A percentile compares a stretch with the other conserved stretches of the same genome.
Evolutionary conservation across 2,797 vertebrate species (phyloP).

Genomic region (Anguilla pacifica): DNA sequence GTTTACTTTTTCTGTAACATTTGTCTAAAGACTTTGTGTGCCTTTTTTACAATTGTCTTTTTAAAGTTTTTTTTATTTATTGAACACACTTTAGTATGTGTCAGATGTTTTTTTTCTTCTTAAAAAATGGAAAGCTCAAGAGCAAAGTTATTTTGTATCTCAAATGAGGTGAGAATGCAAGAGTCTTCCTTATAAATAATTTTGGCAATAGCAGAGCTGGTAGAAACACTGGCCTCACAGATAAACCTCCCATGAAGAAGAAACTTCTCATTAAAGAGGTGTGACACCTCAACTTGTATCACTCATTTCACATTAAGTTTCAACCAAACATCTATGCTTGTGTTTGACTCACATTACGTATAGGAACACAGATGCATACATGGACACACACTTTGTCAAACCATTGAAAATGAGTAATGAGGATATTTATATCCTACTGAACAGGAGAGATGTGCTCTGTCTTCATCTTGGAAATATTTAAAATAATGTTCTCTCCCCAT

Average conservation of each 20-base stretch:
- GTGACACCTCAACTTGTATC: constrained; percentile 43
- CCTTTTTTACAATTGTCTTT: constrained; percentile 99
- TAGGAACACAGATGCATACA: not conserved
- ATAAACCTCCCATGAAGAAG: constrained; percentile 15
- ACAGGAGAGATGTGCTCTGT: constrained; percentile 1
- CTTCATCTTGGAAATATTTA: constrained; percentile 11
- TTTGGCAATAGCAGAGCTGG: constrained; percentile 86
- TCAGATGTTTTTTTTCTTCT: constrained; percentile 66
- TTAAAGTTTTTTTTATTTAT: constrained; percentile 84
- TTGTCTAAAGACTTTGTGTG: constrained; percentile 98
- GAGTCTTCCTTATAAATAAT: constrained; percentile 86
- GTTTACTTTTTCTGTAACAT: constrained; percentile 88
- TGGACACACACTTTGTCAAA: not conserved
- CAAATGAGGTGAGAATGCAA: constrained; percentile 69
- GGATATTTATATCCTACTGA: not conserved
- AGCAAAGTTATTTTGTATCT: constrained; percentile 78
- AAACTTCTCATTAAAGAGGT: constrained; percentile 48
- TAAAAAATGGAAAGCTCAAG: constrained; percentile 58
- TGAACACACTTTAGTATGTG: constrained; percentile 80
- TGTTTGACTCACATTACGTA: not conserved
- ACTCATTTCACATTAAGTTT: constrained; percentile 38
- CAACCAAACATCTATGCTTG: constrained; percentile 37
- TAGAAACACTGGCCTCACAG: constrained; percentile 67
- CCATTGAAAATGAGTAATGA: constrained; percentile 11
- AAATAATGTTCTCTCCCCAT: constrained; percentile 17